Percentiles rank a stretch among this genome's conserved stretches.
These are phyloP conservation scores for Xenotilapia caudafasciata DNA, from an alignment of 2,113 vertebrate genomes.

Conservation along the genomic window DNA sequence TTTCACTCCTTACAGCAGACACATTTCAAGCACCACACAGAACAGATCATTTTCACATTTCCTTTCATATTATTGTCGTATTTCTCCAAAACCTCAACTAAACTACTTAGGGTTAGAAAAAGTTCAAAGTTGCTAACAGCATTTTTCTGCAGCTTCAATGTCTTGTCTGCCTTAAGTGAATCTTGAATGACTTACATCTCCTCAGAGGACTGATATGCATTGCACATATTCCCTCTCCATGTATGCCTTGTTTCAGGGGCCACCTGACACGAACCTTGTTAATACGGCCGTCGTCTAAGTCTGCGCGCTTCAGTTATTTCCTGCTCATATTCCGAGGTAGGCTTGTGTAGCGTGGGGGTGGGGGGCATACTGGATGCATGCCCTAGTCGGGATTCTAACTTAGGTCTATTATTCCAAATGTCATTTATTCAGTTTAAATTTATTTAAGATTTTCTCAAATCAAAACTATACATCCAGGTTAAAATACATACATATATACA, in stretches of 20 bases:
- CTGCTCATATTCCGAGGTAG: neutral
- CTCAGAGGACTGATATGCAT: neutral
- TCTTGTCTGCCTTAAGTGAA: neutral
- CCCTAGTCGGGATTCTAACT: neutral
- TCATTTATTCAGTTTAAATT: neutral
- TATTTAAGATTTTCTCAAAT: neutral
- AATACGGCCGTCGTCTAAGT: neutral
- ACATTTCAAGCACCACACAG: neutral
- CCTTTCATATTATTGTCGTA: neutral
- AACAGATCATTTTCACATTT: neutral
- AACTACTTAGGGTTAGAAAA: neutral
- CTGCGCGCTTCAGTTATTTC: neutral
- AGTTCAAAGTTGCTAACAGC: neutral
- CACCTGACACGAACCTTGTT: neutral
- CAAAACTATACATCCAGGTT: neutral
- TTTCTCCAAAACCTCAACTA: neutral
- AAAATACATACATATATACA: neutral
- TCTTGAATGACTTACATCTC: neutral
- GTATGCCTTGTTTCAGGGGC: neutral
- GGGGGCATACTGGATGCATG: neutral
- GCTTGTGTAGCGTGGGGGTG: neutral
- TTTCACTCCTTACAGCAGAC: neutral
- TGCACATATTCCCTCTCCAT: neutral
- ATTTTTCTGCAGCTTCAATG: neutral
- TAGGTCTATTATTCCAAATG: neutral